These are phyloP conservation scores for Chloropsis hardwickii DNA, from an alignment of 2,113 vertebrate genomes.

Conservation along the genomic window DNA sequence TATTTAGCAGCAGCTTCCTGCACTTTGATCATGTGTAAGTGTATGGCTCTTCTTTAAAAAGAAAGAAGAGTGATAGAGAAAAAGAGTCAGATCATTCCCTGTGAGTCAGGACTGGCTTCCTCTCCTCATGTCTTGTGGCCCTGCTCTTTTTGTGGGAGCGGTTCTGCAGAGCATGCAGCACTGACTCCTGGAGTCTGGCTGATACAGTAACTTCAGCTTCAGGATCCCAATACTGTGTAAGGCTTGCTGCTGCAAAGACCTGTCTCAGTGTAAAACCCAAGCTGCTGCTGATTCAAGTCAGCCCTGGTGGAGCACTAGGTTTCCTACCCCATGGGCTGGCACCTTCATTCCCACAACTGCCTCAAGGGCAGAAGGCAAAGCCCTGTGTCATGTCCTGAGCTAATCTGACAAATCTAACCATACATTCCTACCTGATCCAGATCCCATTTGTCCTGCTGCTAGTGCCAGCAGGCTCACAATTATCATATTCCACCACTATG, in stretches of 20 bases:
- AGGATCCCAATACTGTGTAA: not conserved
- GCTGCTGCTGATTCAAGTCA: not conserved
- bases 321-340: not conserved
- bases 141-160: not conserved
- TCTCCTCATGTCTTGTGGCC: not conserved
- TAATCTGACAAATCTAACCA: not conserved
- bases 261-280: not conserved
- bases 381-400: not conserved
- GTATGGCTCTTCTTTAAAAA: conserved; percentile 10
- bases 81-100: not conserved
- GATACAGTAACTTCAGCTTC: not conserved
- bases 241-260: not conserved
- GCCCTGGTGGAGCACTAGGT: not conserved
- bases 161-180: not conserved
- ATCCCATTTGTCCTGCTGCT: not conserved
- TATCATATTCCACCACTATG: not conserved
- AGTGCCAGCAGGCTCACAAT: not conserved
- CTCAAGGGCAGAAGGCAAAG: not conserved
- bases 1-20: conserved; percentile 35
- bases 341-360: not conserved
- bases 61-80: not conserved
- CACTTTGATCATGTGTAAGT: not conserved
- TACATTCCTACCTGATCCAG: not conserved
- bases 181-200: not conserved
- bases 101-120: not conserved